A percentile compares a stretch with the other conserved stretches of the same genome.
Conservation (phyloP, 2,888 invertebrate genomes). For the Nezara viridula region DNA sequence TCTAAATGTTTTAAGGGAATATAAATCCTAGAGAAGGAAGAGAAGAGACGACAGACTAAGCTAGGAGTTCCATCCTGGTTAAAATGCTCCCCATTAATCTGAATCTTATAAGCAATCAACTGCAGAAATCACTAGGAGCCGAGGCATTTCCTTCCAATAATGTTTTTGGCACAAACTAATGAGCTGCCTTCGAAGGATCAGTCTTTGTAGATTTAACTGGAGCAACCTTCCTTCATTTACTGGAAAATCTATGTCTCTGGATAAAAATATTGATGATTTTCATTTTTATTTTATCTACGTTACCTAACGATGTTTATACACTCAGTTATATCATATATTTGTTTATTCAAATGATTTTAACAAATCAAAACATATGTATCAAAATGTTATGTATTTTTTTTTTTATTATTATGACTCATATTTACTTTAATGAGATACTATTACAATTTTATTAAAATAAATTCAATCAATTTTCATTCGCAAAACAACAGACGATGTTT, state of each 20-base stretch:
- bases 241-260: neutral
- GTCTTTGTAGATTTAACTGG: slow-evolving; percentile 15
- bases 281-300: neutral
- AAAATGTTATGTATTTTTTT: too few relatives aligned
- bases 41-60: neutral
- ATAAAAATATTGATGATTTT: neutral
- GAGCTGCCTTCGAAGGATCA: neutral
- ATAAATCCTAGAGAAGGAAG: neutral
- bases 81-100: slow-evolving; percentile 14
- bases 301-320: neutral
- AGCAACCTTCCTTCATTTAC: neutral
- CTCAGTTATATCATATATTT: neutral
- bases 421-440: too few relatives aligned
- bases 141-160: slow-evolving; percentile 24
- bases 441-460: too few relatives aligned
- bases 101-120: slow-evolving; percentile 13
- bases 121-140: slow-evolving; percentile 9
- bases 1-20: neutral
- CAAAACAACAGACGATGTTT: too few relatives aligned
- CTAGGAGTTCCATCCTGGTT: neutral
- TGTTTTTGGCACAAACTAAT: slow-evolving; percentile 34
- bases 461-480: too few relatives aligned
- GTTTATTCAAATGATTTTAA: too few relatives aligned
- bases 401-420: too few relatives aligned
- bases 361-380: too few relatives aligned